phyloP scores from a whole-genome alignment of 2,797 vertebrate genomes.

The Morelia viridis region DNA sequence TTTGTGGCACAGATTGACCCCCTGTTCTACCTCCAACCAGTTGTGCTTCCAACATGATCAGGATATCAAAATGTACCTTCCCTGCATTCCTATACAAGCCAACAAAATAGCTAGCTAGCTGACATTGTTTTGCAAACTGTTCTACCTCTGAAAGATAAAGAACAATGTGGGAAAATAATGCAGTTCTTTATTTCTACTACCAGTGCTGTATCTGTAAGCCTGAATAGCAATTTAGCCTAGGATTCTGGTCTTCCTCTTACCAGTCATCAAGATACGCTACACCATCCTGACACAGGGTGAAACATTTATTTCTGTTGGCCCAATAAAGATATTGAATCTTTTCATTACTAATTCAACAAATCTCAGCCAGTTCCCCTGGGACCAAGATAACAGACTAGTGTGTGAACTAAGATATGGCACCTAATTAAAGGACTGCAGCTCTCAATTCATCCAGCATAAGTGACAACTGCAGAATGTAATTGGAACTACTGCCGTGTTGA shows the following conservation, averaged over 20 bases:
- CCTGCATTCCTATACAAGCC: not conserved
- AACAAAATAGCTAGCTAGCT: not conserved
- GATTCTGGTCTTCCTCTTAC: not conserved
- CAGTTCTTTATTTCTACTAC: not conserved
- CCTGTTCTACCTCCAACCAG: not conserved
- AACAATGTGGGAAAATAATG: not conserved
- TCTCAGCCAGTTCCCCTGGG: not conserved
- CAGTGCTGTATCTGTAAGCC: not conserved
- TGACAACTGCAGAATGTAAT: constrained; percentile 19
- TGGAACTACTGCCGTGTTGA: constrained; percentile 15
- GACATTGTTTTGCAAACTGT: not conserved
- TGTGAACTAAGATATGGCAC: not conserved
- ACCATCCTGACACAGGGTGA: not conserved
- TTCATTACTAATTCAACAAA: constrained; percentile 16
- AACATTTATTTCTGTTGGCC: not conserved
- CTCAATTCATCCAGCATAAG: constrained; percentile 23
- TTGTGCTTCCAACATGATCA: not conserved
- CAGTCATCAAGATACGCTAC: not conserved
- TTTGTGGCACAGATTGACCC: not conserved
- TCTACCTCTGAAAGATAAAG: not conserved
- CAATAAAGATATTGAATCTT: not conserved
- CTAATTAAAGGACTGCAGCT: constrained; percentile 1
- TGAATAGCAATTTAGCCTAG: not conserved
- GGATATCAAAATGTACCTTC: not conserved
- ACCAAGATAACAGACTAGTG: not conserved